Evolutionary conservation across 2,113 vertebrate genomes (phyloP).

Genomic region (Misgurnus anguillicaudatus): DNA sequence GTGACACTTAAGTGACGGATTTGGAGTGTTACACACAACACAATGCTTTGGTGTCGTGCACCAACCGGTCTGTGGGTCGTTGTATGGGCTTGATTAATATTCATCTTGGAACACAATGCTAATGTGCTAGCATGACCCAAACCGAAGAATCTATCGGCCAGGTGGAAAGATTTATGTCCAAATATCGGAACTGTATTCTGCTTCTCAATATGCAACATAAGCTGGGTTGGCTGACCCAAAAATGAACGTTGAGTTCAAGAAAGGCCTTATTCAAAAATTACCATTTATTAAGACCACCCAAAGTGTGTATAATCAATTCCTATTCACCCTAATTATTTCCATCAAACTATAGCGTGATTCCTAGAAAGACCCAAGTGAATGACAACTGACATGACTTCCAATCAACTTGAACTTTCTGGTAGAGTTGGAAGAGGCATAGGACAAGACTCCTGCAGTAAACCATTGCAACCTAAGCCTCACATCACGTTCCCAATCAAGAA

Average conservation of each 20-base stretch:
- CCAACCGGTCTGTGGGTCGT: no score
- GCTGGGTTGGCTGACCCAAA: constrained; percentile 1
- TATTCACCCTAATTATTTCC: constrained; percentile 21
- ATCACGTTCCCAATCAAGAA: constrained; percentile 32
- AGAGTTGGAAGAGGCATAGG: constrained; percentile 10
- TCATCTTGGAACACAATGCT: no score
- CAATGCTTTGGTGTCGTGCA: no score
- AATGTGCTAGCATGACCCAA: no score
- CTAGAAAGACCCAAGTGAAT: constrained; percentile 22
- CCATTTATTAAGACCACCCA: constrained; percentile 33
- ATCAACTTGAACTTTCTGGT: constrained; percentile 24
- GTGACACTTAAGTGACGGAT: no score
- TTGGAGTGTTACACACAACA: no score
- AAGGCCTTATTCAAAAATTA: background rate
- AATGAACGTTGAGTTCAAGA: background rate
- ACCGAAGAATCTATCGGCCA: no score
- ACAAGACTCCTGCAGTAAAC: background rate
- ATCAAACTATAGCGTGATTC: constrained; percentile 33
- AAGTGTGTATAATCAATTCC: constrained; percentile 33
- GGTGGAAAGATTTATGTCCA: no score
- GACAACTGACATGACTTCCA: constrained; percentile 33
- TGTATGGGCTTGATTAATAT: no score
- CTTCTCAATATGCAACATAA: background rate
- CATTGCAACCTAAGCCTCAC: constrained; percentile 45
- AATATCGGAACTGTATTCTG: background rate